phyloP scores from a whole-genome alignment of 2,113 vertebrate genomes.

The Protobothrops flavoviridis region DNA sequence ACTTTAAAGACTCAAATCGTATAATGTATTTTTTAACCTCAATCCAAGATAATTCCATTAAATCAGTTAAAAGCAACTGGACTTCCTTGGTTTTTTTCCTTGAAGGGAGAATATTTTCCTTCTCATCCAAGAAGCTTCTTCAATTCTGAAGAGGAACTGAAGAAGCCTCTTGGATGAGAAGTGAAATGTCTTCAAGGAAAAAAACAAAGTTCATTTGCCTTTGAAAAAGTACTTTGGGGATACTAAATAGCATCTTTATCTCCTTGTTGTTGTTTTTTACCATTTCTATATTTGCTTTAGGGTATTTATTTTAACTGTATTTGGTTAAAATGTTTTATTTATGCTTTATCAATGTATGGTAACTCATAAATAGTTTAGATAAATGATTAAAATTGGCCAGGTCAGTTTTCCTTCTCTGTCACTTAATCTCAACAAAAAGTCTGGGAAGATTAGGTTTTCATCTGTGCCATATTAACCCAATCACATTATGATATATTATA shows the following conservation, averaged over 20 bases:
- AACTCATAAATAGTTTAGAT: background rate
- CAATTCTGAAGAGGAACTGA: too few relatives aligned
- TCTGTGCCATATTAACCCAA: background rate
- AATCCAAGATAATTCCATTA: background rate
- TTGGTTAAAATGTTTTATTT: background rate
- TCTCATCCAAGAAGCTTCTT: too few relatives aligned
- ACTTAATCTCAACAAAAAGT: background rate
- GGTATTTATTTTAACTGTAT: background rate
- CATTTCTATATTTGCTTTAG: background rate
- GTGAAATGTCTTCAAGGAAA: too few relatives aligned
- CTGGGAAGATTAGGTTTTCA: background rate
- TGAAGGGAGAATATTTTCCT: too few relatives aligned
- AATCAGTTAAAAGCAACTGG: background rate
- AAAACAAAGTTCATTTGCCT: too few relatives aligned
- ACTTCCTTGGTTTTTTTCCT: too few relatives aligned
- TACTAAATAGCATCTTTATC: too few relatives aligned
- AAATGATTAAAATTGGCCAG: background rate
- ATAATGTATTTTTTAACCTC: background rate
- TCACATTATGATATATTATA: too few relatives aligned
- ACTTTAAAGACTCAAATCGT: background rate
- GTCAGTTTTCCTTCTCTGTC: background rate
- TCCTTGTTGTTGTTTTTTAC: background rate
- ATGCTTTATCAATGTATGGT: background rate
- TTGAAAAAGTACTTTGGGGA: too few relatives aligned
- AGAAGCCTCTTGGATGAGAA: too few relatives aligned